These are phyloP conservation scores for Aegithalos caudatus DNA, from an alignment of 2,113 vertebrate species.

Conservation along the genomic window DNA sequence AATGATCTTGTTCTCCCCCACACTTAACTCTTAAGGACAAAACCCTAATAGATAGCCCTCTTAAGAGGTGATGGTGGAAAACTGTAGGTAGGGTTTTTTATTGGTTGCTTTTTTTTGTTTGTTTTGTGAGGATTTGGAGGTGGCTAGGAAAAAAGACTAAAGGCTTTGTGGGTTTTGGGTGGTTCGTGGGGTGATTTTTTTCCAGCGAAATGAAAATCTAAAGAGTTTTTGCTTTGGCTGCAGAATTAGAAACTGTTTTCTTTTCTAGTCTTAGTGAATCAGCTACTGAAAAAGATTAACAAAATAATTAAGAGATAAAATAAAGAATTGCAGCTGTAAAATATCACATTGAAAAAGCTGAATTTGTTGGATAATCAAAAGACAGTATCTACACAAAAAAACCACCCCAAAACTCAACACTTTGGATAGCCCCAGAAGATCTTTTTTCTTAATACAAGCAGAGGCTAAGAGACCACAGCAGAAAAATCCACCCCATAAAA, in stretches of 20 bases:
- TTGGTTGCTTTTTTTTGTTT: background rate
- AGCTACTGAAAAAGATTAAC: background rate
- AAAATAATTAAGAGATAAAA: background rate
- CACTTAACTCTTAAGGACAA: background rate
- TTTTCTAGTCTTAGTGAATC: background rate
- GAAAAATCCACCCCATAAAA: background rate
- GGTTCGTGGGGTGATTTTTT: background rate
- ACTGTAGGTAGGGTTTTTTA: background rate
- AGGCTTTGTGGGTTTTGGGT: background rate
- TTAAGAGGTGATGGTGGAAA: background rate
- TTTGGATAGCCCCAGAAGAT: background rate
- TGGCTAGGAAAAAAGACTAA: background rate
- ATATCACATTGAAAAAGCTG: background rate
- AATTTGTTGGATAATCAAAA: background rate
- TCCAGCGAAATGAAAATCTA: background rate
- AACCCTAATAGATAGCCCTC: background rate
- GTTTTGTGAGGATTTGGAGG: background rate
- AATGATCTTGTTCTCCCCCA: background rate
- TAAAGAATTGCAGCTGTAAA: background rate
- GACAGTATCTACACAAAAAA: background rate
- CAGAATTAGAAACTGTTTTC: background rate
- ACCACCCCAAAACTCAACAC: too few species aligned
- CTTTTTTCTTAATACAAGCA: background rate
- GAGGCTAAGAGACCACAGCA: background rate
- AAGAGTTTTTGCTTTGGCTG: background rate